Base-by-base conservation (phyloP, 2,113 vertebrate species). In the Mixornis gularis region DNA sequence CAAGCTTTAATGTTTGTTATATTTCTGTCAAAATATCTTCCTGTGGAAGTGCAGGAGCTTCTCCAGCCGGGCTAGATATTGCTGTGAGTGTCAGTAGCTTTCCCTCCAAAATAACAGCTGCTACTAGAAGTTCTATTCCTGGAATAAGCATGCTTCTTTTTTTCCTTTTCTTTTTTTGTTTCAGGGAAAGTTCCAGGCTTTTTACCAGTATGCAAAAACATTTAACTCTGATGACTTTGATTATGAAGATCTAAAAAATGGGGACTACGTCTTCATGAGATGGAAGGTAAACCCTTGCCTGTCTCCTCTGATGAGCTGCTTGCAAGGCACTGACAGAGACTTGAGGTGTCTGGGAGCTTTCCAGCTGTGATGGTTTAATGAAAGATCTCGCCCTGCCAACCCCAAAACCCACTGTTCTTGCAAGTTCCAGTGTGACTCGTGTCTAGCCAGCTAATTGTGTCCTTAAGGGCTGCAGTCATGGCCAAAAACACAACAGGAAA, bases 171-270 rank as follows among this genome's bases (percentile, higher is more conserved):
- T 16, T 20, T 60, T 40, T 65, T 86, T 87, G 16, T 79, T 95
- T 56, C 96, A 99, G 99, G 98, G 99, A n/a, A 99, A 99, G 97
- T 99, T 99, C 94, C 98, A 99, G 91, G 98, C 99, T 87, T 99
- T 99, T 98, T 99, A 98, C 96, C 99, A 99, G 97, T 99, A 99
- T 91, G 98, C 99, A 97, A 99, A 99, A 98, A 98, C 97, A 96
- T 99, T 99, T 97, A 99, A 99, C 92, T 99, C 98, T 0, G 99
- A 99, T 79, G 98, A 99, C 93, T 99, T 99, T 96, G 99, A 99
- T 96, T 99, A 99, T 68, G 98, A 99, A 89, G 98, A 98, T 43
- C 97, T 99, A 96, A 98, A 99, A 97, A 98, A 96, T 53, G 98
- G 99, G 49, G 99, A 99, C 93, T 99, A 98, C 79, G 98, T 99